Base-by-base conservation (phyloP, 1,140 invertebrate genomes). In the Laodelphax striatellus region DNA sequence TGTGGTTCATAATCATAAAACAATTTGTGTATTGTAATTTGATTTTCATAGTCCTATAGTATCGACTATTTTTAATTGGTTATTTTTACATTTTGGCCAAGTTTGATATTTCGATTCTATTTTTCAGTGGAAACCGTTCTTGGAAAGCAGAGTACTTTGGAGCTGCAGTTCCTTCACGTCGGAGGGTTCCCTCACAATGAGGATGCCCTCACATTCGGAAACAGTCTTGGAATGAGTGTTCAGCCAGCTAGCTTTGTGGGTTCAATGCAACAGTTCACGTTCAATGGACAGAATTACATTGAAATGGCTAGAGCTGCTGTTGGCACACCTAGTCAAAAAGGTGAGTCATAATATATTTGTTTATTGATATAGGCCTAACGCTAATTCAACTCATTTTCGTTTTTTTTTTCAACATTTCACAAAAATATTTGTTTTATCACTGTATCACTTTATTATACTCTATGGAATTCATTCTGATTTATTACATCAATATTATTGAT, bases 261-360 rank as follows among this genome's bases (percentile, higher is more conserved):
- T 0, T 85, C 90, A 68, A 84, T 97, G 66, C 93, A 96, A 74
- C 92, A 94, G 67, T 88, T 97, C 67, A 83, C 90, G 62, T 91
- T 95, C 74, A 97, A 97, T 72, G 87, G 88, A 11, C 72, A 79
- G 6, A 69, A 77, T 41, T 89, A 88, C 68, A 86, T 94, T 67
- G 90, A 93, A 65, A 77, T 90, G 68, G 88, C 88, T 0, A 79
- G 80, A 65, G 75, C 76, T 8, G 74, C 79, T 63, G 61, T 60
- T 28, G 62, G 59, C 0, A 44, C 59, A 14, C 22, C 52, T 28
- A 41, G 21, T 9, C 59, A 60, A 54, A 60, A 60, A 60, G 59
- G 59, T 60, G 55, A 21, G 24, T 44, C 2, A 9, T 28, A 28
- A 2, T 28, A 28, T 28, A 28, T 4, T 28, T 28, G 24, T 4